These are phyloP conservation scores for Lithophane semibrunnea DNA, from an alignment of 2,888 invertebrate species.

Conservation along the genomic window DNA sequence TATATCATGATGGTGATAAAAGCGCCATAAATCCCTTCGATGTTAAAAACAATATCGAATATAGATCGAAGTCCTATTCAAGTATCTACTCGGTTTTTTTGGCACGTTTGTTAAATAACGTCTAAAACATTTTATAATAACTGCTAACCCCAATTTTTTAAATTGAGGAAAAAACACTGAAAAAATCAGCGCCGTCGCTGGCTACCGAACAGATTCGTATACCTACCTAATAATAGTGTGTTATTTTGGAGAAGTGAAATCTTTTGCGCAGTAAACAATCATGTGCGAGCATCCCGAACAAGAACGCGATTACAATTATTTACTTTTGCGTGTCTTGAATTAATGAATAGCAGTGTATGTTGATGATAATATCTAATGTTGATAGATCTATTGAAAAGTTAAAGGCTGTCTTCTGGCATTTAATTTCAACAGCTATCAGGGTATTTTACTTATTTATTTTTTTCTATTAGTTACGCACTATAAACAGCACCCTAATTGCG, in stretches of 20 bases:
- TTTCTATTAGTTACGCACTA: slow-evolving; percentile 13
- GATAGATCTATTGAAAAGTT: slow-evolving; percentile 12
- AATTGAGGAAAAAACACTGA: background rate
- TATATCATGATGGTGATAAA: background rate
- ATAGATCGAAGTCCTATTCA: too few species aligned
- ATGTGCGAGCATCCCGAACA: slow-evolving; percentile 35
- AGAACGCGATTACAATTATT: slow-evolving; percentile 51
- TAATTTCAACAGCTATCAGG: slow-evolving; percentile 33
- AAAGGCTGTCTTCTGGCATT: slow-evolving; percentile 13
- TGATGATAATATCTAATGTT: slow-evolving; percentile 7
- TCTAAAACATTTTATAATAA: background rate
- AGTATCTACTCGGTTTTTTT: background rate
- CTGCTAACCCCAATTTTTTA: background rate
- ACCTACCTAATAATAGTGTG: slow-evolving; percentile 65
- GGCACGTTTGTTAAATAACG: background rate
- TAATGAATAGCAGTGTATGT: slow-evolving; percentile 19
- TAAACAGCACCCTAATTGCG: background rate
- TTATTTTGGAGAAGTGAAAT: slow-evolving; percentile 72
- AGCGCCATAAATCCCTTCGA: background rate
- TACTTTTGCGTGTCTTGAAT: slow-evolving; percentile 46
- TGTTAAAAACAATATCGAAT: background rate
- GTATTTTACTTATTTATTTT: background rate
- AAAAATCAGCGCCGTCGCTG: slow-evolving; percentile 17
- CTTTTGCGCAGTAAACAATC: slow-evolving; percentile 70
- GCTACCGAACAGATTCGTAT: slow-evolving; percentile 66